These are phyloP conservation scores for Bujurquina vittata DNA, from an alignment of 2,113 vertebrate species.

Conservation along the genomic window DNA sequence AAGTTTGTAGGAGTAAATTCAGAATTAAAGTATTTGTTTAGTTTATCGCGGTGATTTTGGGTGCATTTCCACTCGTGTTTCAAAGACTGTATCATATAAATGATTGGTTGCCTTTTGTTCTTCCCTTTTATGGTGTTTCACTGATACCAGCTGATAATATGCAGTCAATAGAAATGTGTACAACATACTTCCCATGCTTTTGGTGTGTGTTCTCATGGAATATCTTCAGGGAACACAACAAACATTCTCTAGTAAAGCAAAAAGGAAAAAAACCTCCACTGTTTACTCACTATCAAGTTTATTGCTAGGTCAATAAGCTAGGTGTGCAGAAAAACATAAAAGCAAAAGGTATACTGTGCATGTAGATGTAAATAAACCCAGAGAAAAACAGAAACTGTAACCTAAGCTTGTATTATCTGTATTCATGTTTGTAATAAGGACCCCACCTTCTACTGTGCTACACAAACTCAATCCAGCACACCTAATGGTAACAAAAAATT, in stretches of 20 bases:
- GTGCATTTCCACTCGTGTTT: neutral
- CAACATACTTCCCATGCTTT: neutral
- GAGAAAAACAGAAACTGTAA: neutral
- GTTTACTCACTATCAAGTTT: neutral
- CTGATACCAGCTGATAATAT: neutral
- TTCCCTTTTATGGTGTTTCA: neutral
- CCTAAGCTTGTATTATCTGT: neutral
- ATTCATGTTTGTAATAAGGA: neutral
- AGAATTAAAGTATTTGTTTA: constrained; percentile 45
- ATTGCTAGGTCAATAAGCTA: neutral
- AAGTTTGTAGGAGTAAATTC: constrained; percentile 20
- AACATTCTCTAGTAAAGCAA: neutral
- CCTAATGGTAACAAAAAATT: constrained; percentile 56
- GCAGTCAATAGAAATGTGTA: neutral
- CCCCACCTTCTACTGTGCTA: neutral
- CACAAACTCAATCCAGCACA: constrained; percentile 31
- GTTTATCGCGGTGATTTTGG: neutral
- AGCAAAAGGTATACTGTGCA: neutral
- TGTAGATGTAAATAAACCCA: neutral
- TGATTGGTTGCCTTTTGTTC: neutral
- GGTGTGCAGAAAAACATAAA: neutral
- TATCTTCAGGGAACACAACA: neutral
- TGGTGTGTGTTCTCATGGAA: neutral
- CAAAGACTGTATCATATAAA: constrained; percentile 27
- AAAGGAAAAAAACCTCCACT: neutral